Evolutionary conservation across 2,888 invertebrate genomes (phyloP).

Genomic region (Choreutis nemorana): DNA sequence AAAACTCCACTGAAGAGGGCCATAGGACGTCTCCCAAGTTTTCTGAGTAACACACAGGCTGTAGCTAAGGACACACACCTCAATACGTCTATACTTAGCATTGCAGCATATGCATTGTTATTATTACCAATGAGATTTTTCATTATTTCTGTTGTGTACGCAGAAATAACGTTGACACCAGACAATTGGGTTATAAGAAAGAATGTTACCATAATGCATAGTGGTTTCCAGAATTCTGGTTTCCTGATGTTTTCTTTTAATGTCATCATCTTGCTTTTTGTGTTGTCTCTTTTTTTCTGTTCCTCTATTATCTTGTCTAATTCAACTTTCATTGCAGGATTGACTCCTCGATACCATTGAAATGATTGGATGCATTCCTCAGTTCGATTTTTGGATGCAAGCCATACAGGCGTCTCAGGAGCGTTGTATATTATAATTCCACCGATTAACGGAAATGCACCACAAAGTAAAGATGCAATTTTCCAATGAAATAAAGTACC

Average conservation of each 20-base stretch:
- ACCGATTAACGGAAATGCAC: constrained; percentile 57
- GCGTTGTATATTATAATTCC: constrained; percentile 62
- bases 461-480: constrained; percentile 62
- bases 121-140: constrained; percentile 61
- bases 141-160: constrained; percentile 74
- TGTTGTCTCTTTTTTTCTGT: constrained; percentile 31
- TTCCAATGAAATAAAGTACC: constrained; percentile 72
- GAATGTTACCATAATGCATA: constrained; percentile 68
- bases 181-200: constrained; percentile 74
- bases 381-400: constrained; percentile 66
- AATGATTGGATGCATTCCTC: constrained; percentile 68
- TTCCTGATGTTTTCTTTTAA: constrained; percentile 45
- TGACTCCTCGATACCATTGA: constrained; percentile 68
- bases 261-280: constrained; percentile 33
- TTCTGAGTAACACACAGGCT: constrained; percentile 68
- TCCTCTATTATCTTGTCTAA: constrained; percentile 54
- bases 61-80: constrained; percentile 66
- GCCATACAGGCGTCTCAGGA: constrained; percentile 77
- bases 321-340: constrained; percentile 50
- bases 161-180: constrained; percentile 75
- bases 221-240: constrained; percentile 68
- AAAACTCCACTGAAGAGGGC: constrained; percentile 70
- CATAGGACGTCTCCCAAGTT: constrained; percentile 68
- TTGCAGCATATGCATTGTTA: constrained; percentile 67
- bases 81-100: constrained; percentile 70